Evolutionary conservation across 2,113 vertebrate genomes (phyloP).

Genomic region (Chloropsis cyanopogon): DNA sequence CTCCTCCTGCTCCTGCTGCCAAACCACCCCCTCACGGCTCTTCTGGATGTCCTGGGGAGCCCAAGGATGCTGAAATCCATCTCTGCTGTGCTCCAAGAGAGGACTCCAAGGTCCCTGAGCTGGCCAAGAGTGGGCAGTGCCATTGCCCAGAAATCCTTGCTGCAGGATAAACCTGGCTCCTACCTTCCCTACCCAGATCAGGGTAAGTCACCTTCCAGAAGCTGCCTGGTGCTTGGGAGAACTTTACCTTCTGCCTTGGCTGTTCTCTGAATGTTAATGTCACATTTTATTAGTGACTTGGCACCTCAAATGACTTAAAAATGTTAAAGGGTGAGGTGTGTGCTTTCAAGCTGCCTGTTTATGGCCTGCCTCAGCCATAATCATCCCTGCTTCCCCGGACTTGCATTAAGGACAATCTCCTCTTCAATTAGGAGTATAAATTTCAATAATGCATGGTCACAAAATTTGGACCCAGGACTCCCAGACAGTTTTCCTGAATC

Average conservation of each 20-base stretch:
- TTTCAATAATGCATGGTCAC: not conserved
- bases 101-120: not conserved
- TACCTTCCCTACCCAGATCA: not conserved
- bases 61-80: not conserved
- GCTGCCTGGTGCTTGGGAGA: conserved; percentile 13
- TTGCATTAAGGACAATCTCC: conserved; percentile 4
- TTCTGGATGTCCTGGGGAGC: not conserved
- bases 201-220: conserved; percentile 32
- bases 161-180: not conserved
- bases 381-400: not conserved
- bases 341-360: conserved; percentile 19
- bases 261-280: conserved; percentile 32
- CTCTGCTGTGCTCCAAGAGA: not conserved
- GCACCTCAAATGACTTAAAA: conserved; percentile 50
- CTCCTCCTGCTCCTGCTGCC: not conserved
- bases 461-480: not conserved
- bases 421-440: conserved; percentile 15
- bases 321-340: conserved; percentile 29
- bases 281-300: conserved; percentile 56
- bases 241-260: conserved; percentile 39
- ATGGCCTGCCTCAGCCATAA: conserved; percentile 23
- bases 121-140: not conserved
- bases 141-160: not conserved
- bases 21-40: not conserved
- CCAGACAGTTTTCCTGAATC: not conserved